Base-by-base conservation (phyloP, 2,888 invertebrate genomes). In the Luffia ferchaultella region DNA sequence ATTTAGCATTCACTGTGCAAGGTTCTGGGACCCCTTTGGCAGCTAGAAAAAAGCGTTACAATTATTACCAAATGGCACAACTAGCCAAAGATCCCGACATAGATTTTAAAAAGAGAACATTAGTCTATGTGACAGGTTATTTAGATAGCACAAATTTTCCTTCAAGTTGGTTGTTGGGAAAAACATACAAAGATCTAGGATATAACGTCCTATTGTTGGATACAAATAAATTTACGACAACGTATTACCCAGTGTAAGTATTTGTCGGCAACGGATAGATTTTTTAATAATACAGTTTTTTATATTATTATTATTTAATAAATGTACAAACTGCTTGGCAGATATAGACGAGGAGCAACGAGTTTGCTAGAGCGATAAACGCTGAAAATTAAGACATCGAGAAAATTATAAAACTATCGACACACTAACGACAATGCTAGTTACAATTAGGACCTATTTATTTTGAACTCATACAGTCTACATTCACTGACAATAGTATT, bases 191-290 rank as follows among this genome's bases (percentile, higher is more conserved):
- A 48, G 61, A 60, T 2, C 30, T 65, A 41, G 72, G 68, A 0
- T 79, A 73, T 30, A 76, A 76, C 16, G 68, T 67, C 0, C 52
- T 75, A 1, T 18, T 70, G 15, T 40, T 76, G 40, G 69, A 77
- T 46, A 64, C 64, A 0, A 67, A 70, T 44, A 54, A 49, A 1
- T 76, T 76, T 51, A 72, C 72, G 0, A 67, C 69, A 0, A 60
- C 63, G 45, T 60, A 69, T 2, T 79, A 76, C 60, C 69, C 74
- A 1, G 46, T 68, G 79, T 78, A 45, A 74, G 76, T 68, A 56
- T 49, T 18, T 50, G 9, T 20, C 18, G 53, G 40, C 18, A 45
- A 18, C 18, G n/a, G n/a, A n/a, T n/a, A n/a, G n/a, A n/a, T n/a
- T n/a, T n/a, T n/a, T n/a, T n/a, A n/a, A n/a, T n/a, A n/a, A n/a